Evolutionary conservation across 2,797 vertebrate genomes (phyloP).

Genomic region (Rhinella marina): DNA sequence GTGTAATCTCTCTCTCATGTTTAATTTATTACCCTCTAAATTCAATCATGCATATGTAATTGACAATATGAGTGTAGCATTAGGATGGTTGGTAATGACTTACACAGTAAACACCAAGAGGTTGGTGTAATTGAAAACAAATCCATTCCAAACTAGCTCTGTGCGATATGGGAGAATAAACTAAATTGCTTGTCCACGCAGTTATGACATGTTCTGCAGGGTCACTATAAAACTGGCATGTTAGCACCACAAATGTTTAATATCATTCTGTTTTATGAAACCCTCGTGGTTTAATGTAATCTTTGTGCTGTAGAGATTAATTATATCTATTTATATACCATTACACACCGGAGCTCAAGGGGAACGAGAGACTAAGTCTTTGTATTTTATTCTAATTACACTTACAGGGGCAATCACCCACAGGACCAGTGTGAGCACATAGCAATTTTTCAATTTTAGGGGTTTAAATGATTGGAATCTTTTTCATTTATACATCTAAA

Average conservation of each 20-base stretch:
- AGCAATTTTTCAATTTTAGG: conserved; percentile 22
- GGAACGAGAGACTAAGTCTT: conserved; percentile 10
- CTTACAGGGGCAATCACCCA: conserved; percentile 27
- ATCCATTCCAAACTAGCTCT: conserved; percentile 38
- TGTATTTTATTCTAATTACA: conserved; percentile 38
- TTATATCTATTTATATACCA: conserved; percentile 48
- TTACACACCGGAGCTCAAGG: conserved; percentile 24
- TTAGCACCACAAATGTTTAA: conserved; percentile 10
- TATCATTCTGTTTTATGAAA: conserved; percentile 22
- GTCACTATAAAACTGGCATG: conserved; percentile 17
- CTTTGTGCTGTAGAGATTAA: conserved; percentile 46
- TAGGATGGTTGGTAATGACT: conserved; percentile 39
- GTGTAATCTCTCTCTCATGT: conserved; percentile 49
- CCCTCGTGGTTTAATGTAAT: conserved; percentile 33
- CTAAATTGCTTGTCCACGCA: not conserved
- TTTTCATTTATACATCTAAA: not conserved
- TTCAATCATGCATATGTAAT: conserved; percentile 60
- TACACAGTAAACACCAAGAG: conserved; percentile 42
- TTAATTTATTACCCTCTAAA: conserved; percentile 59
- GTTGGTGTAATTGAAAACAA: conserved; percentile 51
- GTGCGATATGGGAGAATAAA: conserved; percentile 18
- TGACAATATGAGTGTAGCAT: conserved; percentile 56
- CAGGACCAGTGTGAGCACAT: not conserved
- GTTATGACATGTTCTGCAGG: not conserved
- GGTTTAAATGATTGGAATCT: conserved; percentile 18